Percentiles rank a stretch among this genome's conserved stretches.
phyloP scores from a whole-genome alignment of 2,888 invertebrate genomes.

The Pelosia muscerda region DNA sequence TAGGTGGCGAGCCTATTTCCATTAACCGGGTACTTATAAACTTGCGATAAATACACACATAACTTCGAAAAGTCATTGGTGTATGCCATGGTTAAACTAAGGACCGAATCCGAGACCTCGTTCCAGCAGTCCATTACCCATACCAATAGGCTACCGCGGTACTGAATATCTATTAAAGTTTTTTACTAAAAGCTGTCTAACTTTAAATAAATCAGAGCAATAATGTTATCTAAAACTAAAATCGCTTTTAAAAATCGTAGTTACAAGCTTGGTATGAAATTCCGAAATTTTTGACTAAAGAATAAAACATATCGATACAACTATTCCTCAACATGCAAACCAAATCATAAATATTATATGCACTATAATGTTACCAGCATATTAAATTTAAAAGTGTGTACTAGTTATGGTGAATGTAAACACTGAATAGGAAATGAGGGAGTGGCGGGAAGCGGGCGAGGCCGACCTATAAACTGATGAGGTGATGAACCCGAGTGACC shows the following conservation, averaged over 20 bases:
- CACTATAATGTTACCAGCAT: constrained; percentile 2
- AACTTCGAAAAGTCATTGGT: no score
- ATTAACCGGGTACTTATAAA: no score
- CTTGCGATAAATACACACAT: no score
- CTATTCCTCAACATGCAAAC: not conserved
- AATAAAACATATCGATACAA: not conserved
- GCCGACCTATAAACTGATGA: constrained; percentile 45
- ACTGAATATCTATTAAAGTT: no score
- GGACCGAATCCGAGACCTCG: no score
- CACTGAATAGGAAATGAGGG: constrained; percentile 50
- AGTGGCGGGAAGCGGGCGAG: constrained; percentile 51
- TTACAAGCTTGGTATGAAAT: not conserved
- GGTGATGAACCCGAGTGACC: constrained; percentile 45
- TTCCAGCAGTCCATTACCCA: no score
- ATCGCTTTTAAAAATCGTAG: not conserved
- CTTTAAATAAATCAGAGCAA: no score
- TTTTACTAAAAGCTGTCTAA: no score
- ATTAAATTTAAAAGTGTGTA: constrained; percentile 18
- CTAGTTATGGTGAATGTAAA: constrained; percentile 27
- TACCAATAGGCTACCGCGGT: no score
- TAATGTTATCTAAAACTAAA: no score
- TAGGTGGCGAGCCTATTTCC: no score
- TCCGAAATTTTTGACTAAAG: not conserved
- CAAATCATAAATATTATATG: not conserved
- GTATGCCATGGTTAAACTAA: no score